phyloP scores from a whole-genome alignment of 2,888 invertebrate species.

The Ashinkailepas kermadecensis region DNA sequence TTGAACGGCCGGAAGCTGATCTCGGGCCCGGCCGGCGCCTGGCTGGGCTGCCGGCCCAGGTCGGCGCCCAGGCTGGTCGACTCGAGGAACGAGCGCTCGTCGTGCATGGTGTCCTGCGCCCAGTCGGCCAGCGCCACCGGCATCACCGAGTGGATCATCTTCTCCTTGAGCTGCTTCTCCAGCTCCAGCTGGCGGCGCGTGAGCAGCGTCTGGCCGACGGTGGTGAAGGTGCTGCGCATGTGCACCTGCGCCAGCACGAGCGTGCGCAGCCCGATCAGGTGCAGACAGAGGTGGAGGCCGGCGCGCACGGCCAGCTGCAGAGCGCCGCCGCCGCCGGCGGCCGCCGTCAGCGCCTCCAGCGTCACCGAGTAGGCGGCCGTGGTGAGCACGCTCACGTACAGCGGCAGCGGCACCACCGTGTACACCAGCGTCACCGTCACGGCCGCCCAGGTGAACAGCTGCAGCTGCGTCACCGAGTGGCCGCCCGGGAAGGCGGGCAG shows the following conservation, averaged over 20 bases:
- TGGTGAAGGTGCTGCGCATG: conserved; percentile 92
- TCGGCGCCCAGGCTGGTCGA: neutral
- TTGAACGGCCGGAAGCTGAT: conserved; percentile 79
- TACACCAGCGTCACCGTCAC: conserved; percentile 69
- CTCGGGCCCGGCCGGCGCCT: conserved; percentile 39
- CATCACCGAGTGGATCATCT: conserved; percentile 97
- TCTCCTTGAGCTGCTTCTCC: conserved; percentile 90
- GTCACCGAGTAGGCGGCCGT: conserved; percentile 72
- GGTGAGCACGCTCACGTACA: conserved; percentile 73
- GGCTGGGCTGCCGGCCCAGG: conserved; percentile 58
- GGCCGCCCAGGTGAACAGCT: conserved; percentile 4
- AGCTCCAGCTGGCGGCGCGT: conserved; percentile 82
- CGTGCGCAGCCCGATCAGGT: conserved; percentile 85
- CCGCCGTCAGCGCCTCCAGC: conserved; percentile 57
- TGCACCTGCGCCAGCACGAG: conserved; percentile 86
- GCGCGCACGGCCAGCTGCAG: conserved; percentile 77
- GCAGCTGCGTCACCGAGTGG: conserved; percentile 16
- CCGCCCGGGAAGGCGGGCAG: conserved; percentile 11
- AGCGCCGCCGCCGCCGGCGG: conserved; percentile 46
- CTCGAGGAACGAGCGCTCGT: neutral
- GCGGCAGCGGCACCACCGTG: conserved; percentile 82
- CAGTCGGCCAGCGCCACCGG: conserved; percentile 62
- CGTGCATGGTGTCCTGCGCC: conserved; percentile 27
- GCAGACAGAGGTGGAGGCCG: conserved; percentile 82
- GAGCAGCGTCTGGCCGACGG: conserved; percentile 83